phyloP scores from a whole-genome alignment of 2,797 vertebrate species.

The Esox lucius region DNA sequence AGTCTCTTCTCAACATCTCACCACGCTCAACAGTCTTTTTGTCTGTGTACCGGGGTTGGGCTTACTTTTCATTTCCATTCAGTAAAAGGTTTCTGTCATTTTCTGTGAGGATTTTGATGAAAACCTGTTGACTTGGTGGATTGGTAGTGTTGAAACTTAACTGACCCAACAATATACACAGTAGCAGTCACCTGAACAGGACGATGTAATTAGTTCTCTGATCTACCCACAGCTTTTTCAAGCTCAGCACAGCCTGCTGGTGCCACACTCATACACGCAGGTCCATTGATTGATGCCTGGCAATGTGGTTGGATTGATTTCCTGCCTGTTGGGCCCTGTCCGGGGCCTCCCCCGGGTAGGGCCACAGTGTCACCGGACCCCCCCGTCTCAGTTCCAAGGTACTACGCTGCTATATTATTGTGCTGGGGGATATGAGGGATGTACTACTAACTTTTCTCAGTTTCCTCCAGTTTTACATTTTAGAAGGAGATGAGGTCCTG shows the following conservation, averaged over 20 bases:
- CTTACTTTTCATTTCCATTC: neutral
- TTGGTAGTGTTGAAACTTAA: neutral
- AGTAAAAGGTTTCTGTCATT: neutral
- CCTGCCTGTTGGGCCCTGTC: too few relatives aligned
- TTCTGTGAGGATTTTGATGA: neutral
- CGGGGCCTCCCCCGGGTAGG: too few relatives aligned
- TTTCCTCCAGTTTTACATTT: too few relatives aligned
- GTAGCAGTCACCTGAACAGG: neutral
- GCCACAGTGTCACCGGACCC: too few relatives aligned
- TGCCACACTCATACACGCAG: slow-evolving; percentile 14
- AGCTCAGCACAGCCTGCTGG: slow-evolving; percentile 43
- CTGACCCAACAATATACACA: neutral
- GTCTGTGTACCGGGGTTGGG: neutral
- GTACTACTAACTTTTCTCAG: too few relatives aligned
- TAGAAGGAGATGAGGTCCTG: too few relatives aligned
- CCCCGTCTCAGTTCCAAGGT: too few relatives aligned
- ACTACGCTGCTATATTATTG: too few relatives aligned
- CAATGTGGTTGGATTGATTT: too few relatives aligned
- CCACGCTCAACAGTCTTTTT: slow-evolving; percentile 56
- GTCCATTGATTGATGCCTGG: too few relatives aligned
- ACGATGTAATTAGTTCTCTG: slow-evolving; percentile 28
- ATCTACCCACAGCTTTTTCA: slow-evolving; percentile 28
- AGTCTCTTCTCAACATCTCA: slow-evolving; percentile 55
- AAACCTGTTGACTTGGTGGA: neutral
- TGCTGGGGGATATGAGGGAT: too few relatives aligned